Conservation (phyloP, 2,113 vertebrate genomes). For the Azemiops feae region DNA sequence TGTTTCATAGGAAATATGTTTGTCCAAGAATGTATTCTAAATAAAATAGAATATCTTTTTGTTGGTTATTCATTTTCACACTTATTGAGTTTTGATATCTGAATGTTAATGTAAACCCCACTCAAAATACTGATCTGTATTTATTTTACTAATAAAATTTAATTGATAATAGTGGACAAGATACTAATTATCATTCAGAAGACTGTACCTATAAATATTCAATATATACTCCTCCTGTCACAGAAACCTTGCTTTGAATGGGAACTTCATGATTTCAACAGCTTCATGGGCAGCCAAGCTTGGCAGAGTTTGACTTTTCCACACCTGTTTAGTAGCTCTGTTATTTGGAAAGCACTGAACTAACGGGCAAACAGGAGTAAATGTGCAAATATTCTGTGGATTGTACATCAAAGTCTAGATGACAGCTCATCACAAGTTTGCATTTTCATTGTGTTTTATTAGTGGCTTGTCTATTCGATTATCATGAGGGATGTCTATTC, state of each 20-base stretch:
- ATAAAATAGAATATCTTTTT: neutral
- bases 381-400: constrained; percentile 27
- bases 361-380: constrained; percentile 54
- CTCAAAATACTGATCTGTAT: neutral
- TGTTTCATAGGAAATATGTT: neutral
- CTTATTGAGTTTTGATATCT: neutral
- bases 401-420: constrained; percentile 48
- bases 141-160: constrained; percentile 5
- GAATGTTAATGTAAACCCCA: neutral
- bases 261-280: constrained; percentile 65
- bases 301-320: constrained; percentile 68
- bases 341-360: constrained; percentile 62
- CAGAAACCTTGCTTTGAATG: constrained; percentile 64
- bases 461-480: constrained; percentile 13
- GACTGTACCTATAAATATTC: constrained; percentile 58
- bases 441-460: constrained; percentile 31
- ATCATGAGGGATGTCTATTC: neutral
- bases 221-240: constrained; percentile 62
- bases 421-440: constrained; percentile 30
- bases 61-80: neutral
- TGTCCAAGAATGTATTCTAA: neutral
- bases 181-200: constrained; percentile 62
- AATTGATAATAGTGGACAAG: constrained; percentile 53
- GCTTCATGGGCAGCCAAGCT: constrained; percentile 69
- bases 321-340: constrained; percentile 64